phyloP scores from a whole-genome alignment of 2,113 vertebrate species.

The Ictalurus furcatus region DNA sequence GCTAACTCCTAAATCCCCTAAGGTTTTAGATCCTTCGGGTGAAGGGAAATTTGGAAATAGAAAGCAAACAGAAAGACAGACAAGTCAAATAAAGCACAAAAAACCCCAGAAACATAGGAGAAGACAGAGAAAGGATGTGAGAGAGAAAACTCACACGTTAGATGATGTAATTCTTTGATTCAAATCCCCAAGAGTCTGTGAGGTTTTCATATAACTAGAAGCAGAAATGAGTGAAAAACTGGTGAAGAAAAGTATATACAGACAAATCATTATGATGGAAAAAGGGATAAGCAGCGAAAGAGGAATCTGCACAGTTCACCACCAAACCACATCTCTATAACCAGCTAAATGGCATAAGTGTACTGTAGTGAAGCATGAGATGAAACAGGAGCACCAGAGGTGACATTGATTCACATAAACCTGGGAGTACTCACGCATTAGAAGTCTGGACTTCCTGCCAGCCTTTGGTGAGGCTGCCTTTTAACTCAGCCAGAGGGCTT shows the following conservation, averaged over 20 bases:
- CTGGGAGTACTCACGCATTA: constrained; percentile 78
- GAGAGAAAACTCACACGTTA: constrained; percentile 76
- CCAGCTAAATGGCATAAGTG: not conserved
- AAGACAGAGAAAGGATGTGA: constrained; percentile 54
- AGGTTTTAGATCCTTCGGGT: not conserved
- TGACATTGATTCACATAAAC: not conserved
- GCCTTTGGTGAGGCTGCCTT: constrained; percentile 85
- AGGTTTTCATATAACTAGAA: constrained; percentile 84
- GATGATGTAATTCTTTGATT: constrained; percentile 83
- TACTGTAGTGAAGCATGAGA: not conserved
- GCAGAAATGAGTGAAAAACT: constrained; percentile 60
- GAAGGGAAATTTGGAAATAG: not conserved
- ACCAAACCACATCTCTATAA: not conserved
- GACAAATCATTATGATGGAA: not conserved
- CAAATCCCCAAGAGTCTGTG: constrained; percentile 85
- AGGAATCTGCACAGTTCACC: not conserved
- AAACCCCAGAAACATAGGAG: constrained; percentile 21
- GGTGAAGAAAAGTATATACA: not conserved
- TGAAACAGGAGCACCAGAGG: not conserved
- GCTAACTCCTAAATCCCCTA: not conserved
- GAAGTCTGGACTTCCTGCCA: constrained; percentile 94
- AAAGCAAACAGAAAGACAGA: not conserved
- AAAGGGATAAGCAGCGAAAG: constrained; percentile 1
- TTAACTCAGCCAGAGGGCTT: constrained; percentile 82
- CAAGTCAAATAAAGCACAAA: not conserved